phyloP scores from a whole-genome alignment of 2,113 vertebrate species.

The Gobius niger region DNA sequence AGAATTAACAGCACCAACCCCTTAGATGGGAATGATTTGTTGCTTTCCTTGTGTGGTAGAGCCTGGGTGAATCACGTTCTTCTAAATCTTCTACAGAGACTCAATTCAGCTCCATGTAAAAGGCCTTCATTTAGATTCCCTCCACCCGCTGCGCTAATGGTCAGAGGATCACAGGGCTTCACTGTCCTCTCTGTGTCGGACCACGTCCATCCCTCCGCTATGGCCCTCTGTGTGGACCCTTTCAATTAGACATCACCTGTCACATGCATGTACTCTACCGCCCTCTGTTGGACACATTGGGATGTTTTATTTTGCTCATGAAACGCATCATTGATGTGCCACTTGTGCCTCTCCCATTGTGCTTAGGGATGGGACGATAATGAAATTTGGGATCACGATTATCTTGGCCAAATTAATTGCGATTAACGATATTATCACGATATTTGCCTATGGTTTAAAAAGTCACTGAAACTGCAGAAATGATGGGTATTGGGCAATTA shows the following conservation, averaged over 20 bases:
- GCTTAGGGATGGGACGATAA: too few species aligned
- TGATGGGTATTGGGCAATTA: too few species aligned
- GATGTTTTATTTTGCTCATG: too few species aligned
- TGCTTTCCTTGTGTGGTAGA: slow-evolving; percentile 4
- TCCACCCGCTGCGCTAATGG: slow-evolving; percentile 42
- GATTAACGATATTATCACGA: too few species aligned
- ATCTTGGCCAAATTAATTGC: too few species aligned
- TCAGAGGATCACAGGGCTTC: slow-evolving; percentile 62
- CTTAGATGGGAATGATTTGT: neutral
- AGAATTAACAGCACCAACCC: too few species aligned
- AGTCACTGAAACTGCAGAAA: too few species aligned
- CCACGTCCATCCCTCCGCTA: slow-evolving; percentile 28
- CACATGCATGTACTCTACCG: slow-evolving; percentile 28
- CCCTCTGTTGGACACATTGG: slow-evolving; percentile 53
- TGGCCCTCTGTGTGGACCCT: slow-evolving; percentile 15
- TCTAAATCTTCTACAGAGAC: slow-evolving; percentile 46
- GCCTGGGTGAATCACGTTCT: slow-evolving; percentile 3
- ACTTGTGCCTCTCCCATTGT: neutral
- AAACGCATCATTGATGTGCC: neutral
- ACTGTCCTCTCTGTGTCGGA: slow-evolving; percentile 58
- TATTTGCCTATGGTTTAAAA: too few species aligned
- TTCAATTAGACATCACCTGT: slow-evolving; percentile 29
- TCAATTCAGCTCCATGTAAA: slow-evolving; percentile 51
- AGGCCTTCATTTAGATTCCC: slow-evolving; percentile 58
- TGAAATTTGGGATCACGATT: too few species aligned